These are phyloP conservation scores for Leptinotarsa defecta DNA, from an alignment of 1,140 invertebrate genomes.

Conservation along the genomic window DNA sequence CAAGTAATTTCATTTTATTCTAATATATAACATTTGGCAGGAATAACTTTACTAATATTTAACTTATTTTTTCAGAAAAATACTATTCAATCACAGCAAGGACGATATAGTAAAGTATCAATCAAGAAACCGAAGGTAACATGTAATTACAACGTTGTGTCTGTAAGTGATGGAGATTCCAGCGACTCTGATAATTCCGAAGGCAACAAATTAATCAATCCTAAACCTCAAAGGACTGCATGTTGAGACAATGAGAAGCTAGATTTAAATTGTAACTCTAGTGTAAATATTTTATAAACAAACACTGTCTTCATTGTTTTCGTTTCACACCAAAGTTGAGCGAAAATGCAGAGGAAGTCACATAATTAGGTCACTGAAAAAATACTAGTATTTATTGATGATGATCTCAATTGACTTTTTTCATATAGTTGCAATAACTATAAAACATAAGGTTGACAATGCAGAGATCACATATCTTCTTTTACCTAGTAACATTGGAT, in stretches of 20 bases:
- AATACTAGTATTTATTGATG: too few relatives aligned
- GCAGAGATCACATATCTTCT: too few relatives aligned
- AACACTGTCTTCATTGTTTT: conserved; percentile 48
- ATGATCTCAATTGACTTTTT: too few relatives aligned
- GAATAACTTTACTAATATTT: neutral
- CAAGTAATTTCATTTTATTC: too few relatives aligned
- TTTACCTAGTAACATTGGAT: too few relatives aligned
- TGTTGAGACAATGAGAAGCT: conserved; percentile 43
- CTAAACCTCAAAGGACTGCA: conserved; percentile 50
- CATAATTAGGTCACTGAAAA: neutral
- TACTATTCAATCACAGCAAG: conserved; percentile 46
- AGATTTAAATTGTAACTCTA: conserved; percentile 18
- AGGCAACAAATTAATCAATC: conserved; percentile 47
- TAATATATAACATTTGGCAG: too few relatives aligned
- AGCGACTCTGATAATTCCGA: conserved; percentile 54
- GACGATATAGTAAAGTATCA: conserved; percentile 52
- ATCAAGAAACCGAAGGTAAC: conserved; percentile 57
- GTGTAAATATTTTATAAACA: conserved; percentile 31
- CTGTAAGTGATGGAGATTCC: conserved; percentile 53
- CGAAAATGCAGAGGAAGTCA: neutral
- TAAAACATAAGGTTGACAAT: too few relatives aligned
- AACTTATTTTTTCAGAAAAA: conserved; percentile 47
- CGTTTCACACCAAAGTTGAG: neutral
- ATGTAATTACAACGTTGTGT: conserved; percentile 56
- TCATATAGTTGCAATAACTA: too few relatives aligned